Evolutionary conservation across 2,113 vertebrate genomes (phyloP), one percentile per base, ranked within the genome.

Genomic region (Leptobrachium ailaonicum): DNA sequence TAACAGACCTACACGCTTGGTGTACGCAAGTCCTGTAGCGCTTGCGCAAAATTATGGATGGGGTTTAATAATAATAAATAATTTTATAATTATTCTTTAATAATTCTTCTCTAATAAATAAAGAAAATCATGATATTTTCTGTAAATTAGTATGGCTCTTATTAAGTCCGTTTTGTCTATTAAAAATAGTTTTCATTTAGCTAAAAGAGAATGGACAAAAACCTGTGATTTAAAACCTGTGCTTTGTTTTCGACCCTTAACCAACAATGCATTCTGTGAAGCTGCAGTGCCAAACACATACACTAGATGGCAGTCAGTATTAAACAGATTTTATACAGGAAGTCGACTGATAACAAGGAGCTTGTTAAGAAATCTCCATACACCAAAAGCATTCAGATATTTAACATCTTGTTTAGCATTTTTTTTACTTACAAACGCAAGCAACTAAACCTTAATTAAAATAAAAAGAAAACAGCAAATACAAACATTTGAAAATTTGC

Each of bases 231-330:
- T 44, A 41, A 69, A 67, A 47, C 77, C 76, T 71, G 74, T 40
- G n/a, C 70, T 73, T 40, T n/a, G 2, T 1, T 73, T 5, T 50
- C 4, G 8, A 8, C 47, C 47, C 8, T 50, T 47, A 2, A 40
- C 2, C 20, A 32, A 45, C 2, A 47, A 12, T 47, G 53, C 41
- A 11, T 44, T 60, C 11, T 11, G 6, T 9, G 42, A 66, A 14
- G 54, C 8, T 73, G 47, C 50, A 41, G 10, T 32, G 54, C 4
- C 54, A 56, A 14, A 73, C n/a, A 54, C 67, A 50, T 76, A 87
- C 91, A 88, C 89, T 84, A 91, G 91, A 86, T 91, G 90, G 90
- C 90, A 88, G 87, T 87, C 89, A 66, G 6, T 73, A 80, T 80
- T 80, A 66, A 73, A 73, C 44, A 47, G 56, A 64, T 14, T 43